phyloP scores from a whole-genome alignment of 2,797 vertebrate genomes.

The Bovichtus diacanthus region DNA sequence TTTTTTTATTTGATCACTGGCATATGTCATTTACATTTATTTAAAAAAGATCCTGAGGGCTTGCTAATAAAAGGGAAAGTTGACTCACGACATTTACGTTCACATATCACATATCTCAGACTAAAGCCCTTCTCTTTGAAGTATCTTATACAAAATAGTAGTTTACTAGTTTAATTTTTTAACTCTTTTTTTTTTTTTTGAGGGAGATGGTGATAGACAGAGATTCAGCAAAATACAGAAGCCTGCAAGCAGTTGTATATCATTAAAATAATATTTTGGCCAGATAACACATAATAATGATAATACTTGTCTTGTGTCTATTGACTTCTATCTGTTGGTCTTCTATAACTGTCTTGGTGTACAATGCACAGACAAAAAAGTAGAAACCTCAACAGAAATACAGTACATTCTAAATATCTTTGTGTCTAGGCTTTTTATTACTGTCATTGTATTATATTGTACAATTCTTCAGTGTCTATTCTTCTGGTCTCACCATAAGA shows the following conservation, averaged over 20 bases:
- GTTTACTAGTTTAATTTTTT: not conserved
- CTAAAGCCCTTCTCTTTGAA: not conserved
- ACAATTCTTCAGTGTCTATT: not conserved
- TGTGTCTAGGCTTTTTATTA: not conserved
- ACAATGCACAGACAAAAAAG: too few relatives aligned
- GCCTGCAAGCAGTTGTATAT: not conserved
- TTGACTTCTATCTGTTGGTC: too few relatives aligned
- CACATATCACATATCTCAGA: not conserved
- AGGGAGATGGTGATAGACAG: too few relatives aligned
- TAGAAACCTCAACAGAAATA: too few relatives aligned
- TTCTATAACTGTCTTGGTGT: too few relatives aligned
- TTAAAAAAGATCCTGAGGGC: not conserved
- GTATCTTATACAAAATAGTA: not conserved
- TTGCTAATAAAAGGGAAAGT: not conserved
- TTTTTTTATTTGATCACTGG: slow-evolving; percentile 23
- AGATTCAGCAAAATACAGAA: not conserved
- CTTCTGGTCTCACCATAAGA: not conserved
- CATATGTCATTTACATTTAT: not conserved
- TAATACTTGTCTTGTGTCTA: too few relatives aligned
- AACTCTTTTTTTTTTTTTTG: not conserved
- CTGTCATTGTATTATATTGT: not conserved
- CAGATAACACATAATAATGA: too few relatives aligned
- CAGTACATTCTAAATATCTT: too few relatives aligned
- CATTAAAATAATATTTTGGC: too few relatives aligned
- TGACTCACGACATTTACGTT: not conserved